Evolutionary conservation across 1,140 invertebrate genomes (phyloP).

Genomic region (Tetranychus urticae): DNA sequence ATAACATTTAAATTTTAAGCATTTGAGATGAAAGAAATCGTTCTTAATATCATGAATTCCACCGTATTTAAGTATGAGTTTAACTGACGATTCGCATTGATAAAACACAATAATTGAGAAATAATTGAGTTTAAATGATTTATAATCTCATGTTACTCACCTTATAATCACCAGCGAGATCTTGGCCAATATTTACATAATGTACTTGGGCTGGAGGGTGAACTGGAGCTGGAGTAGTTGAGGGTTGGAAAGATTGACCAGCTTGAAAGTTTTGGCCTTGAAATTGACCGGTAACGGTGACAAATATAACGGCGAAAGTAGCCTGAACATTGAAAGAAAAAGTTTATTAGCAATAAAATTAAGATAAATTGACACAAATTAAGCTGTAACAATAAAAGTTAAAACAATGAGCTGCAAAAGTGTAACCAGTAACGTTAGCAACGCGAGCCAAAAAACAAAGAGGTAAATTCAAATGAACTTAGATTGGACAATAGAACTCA

Average conservation of each 20-base stretch:
- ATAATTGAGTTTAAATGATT: not conserved
- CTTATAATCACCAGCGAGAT: conserved; percentile 8
- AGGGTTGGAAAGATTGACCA: not conserved
- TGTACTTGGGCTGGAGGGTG: conserved; percentile 7
- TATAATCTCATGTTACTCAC: not conserved
- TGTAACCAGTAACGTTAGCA: too few species aligned
- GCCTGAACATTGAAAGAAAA: not conserved
- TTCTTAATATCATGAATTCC: too few species aligned
- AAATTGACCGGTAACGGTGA: not conserved
- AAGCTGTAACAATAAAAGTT: not conserved
- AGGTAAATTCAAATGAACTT: too few species aligned
- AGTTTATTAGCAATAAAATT: too few species aligned
- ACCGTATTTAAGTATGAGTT: too few species aligned
- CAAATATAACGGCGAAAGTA: not conserved
- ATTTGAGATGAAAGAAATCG: too few species aligned
- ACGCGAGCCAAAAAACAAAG: too few species aligned
- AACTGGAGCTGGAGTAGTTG: not conserved
- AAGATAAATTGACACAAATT: not conserved
- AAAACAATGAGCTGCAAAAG: not conserved
- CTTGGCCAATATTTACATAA: conserved; percentile 9
- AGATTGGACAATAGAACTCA: too few species aligned
- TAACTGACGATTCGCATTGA: not conserved
- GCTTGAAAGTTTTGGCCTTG: not conserved
- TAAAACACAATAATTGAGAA: not conserved
- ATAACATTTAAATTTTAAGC: too few species aligned